Conservation (phyloP, 2,113 vertebrate genomes). For the Buteo buteo region DNA sequence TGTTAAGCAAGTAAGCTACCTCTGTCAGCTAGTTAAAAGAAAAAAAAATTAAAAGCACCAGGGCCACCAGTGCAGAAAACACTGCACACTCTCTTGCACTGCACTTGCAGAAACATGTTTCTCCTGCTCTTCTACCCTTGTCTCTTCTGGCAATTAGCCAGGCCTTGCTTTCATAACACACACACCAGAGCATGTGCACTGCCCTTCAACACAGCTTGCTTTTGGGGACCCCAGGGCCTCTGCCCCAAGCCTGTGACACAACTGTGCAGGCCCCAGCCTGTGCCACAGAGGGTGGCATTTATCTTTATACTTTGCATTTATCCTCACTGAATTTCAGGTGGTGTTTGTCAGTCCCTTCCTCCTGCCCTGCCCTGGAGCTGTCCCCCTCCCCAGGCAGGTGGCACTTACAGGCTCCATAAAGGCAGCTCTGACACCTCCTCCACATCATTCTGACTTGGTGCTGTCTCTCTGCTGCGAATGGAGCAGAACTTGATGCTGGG, state of each 20-base stretch:
- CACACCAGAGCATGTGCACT: background rate
- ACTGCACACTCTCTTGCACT: background rate
- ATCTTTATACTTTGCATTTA: too few relatives aligned
- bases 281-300: too few relatives aligned
- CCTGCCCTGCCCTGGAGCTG: background rate
- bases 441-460: background rate
- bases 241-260: background rate
- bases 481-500: background rate
- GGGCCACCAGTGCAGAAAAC: too few relatives aligned
- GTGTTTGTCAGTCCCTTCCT: background rate
- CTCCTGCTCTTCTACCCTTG: background rate
- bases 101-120: rapidly evolving
- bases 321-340: background rate
- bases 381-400: background rate
- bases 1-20: background rate
- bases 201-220: background rate
- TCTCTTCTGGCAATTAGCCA: background rate
- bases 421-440: background rate
- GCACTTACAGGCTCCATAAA: background rate
- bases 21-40: background rate
- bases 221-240: background rate
- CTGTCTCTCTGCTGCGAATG: background rate
- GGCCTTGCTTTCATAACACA: background rate
- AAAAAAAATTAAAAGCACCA: too few relatives aligned
- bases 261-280: rapidly evolving